phyloP scores from a whole-genome alignment of 2,113 vertebrate genomes.

The Rhinoptilus africanus region DNA sequence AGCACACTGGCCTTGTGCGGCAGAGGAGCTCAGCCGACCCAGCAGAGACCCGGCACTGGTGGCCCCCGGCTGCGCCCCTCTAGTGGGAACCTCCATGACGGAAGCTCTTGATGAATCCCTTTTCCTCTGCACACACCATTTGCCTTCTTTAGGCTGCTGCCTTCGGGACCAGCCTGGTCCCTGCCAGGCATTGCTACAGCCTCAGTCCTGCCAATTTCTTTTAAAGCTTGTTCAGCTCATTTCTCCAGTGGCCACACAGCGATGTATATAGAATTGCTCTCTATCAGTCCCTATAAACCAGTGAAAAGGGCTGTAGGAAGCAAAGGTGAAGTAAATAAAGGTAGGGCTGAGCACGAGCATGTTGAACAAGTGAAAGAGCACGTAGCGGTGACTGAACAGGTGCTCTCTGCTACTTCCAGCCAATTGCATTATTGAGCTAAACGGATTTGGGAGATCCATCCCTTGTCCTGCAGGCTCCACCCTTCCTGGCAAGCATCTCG shows the following conservation, averaged over 20 bases:
- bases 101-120: neutral
- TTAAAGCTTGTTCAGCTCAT: neutral
- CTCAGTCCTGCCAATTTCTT: neutral
- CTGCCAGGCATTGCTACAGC: neutral
- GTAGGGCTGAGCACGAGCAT: fast-evolving
- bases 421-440: neutral
- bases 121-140: neutral
- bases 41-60: fast-evolving
- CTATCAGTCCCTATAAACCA: neutral
- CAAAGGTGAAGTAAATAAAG: neutral
- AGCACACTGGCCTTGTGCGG: fast-evolving
- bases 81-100: fast-evolving
- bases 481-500: neutral
- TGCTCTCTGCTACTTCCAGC: neutral
- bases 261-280: fast-evolving
- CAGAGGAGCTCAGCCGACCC: neutral
- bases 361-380: neutral
- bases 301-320: neutral
- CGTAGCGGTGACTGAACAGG: fast-evolving
- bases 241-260: neutral
- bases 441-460: neutral
- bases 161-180: neutral
- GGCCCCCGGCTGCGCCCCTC: fast-evolving
- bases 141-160: neutral
- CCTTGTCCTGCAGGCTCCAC: neutral